Base-by-base conservation (phyloP, 2,888 invertebrate species). In the Pterostichus madidus region DNA sequence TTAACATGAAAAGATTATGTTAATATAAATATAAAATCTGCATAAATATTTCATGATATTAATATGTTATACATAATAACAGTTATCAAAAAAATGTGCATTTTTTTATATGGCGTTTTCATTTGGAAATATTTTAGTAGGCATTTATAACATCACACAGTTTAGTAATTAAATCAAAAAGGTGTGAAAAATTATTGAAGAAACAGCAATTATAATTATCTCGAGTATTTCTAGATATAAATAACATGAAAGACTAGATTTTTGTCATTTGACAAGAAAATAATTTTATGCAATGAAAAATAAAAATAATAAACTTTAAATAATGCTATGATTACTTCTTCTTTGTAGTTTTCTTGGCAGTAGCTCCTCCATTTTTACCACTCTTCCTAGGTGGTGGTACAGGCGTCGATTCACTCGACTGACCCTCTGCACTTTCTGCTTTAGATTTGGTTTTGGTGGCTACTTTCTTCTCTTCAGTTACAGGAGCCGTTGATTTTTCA, bases 351-450 rank as follows among this genome's bases (percentile, higher is more conserved):
- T 80, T 80, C 53, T 80, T 80, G 52, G 71, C 17, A 71, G 56
- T 24, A 5, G 80, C 73, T 56, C 61, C 76, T 32, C 79, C 79
- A 49, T 78, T 78, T 44, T 78, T 78, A 84, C 85, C 84, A 87
- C 89, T 85, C 86, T 90, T 87, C 89, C 91, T 85, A n/a, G 89
- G 89, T 11, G 88, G 88, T n/a, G 89, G 88, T 11, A 86, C 86
- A 44, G 84, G 83, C 5, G 73, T 81, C 89, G 88, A 78, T 88
- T 89, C 0, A 85, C 90, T 73, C 24, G 78, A 31, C 17, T 77
- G 53, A 86, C 90, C 90, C 46, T 90, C 90, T 86, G 6, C 56
- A 15, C 39, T 39, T 39, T 39, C 39, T 7, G 39, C 39, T 8
- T 39, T 39, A 39, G 39, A 8, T 39, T 39, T 39, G 39, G 87